These are phyloP conservation scores for Butorides virescens DNA, from an alignment of 2,113 vertebrate species.

Conservation along the genomic window DNA sequence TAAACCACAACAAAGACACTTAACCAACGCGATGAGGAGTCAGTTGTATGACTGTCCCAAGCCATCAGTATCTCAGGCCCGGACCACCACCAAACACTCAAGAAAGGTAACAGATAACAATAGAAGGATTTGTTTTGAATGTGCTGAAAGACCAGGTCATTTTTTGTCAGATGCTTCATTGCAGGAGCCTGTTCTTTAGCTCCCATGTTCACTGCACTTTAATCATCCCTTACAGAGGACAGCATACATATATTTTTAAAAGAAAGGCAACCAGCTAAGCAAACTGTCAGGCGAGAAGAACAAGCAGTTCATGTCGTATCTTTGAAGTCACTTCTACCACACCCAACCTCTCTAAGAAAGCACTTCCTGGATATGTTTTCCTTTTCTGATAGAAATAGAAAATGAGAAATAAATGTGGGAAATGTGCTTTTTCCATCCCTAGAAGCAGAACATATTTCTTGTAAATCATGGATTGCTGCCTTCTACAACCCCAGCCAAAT, in stretches of 20 bases:
- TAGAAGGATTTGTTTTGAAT: background rate
- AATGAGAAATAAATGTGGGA: background rate
- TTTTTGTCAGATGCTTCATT: background rate
- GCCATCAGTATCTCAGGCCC: background rate
- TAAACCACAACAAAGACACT: background rate
- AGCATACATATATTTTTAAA: background rate
- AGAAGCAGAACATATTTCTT: conserved; percentile 8
- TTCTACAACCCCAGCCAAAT: background rate
- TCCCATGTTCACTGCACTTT: background rate
- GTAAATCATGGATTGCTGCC: background rate
- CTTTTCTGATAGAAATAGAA: conserved; percentile 22
- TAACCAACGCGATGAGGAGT: background rate
- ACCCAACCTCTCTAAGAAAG: background rate
- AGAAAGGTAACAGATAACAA: background rate
- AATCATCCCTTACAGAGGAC: background rate
- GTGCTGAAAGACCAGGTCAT: background rate
- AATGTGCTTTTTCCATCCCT: background rate
- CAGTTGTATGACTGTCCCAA: background rate
- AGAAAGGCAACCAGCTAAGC: background rate
- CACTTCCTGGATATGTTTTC: background rate
- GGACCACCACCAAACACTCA: background rate
- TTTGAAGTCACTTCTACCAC: background rate
- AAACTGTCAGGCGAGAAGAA: background rate
- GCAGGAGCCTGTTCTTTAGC: background rate
- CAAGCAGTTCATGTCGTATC: background rate